Conservation (phyloP, 2,888 invertebrate species). For the Girardia tigrina region DNA sequence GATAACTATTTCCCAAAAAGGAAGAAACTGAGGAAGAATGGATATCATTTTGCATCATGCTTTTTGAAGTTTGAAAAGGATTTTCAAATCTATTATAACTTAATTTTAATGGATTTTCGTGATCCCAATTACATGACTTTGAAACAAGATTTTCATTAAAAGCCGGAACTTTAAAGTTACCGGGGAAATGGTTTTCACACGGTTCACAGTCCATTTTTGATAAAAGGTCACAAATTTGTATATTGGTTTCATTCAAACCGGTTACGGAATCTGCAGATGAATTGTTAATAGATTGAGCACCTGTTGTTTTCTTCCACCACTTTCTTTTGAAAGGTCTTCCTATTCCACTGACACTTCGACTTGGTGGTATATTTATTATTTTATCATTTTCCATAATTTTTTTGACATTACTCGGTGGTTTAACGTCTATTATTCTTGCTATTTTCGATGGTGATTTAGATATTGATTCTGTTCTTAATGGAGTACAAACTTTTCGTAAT, state of each 20-base stretch:
- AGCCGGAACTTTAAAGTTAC: background rate
- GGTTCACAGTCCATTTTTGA: constrained; percentile 14
- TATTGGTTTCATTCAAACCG: background rate
- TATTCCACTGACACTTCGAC: background rate
- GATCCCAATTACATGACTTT: background rate
- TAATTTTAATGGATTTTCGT: background rate
- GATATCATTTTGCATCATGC: background rate
- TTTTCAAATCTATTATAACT: background rate
- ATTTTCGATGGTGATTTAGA: background rate
- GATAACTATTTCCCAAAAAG: background rate
- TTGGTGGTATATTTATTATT: background rate
- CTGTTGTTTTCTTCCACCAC: constrained; percentile 12
- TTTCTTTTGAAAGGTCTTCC: background rate
- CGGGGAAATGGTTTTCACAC: background rate
- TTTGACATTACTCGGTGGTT: background rate
- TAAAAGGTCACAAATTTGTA: background rate
- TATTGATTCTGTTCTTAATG: background rate
- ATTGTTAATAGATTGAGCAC: constrained; percentile 4
- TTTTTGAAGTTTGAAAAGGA: background rate
- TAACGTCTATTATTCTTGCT: background rate
- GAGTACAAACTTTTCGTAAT: background rate
- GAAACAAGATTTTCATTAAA: background rate
- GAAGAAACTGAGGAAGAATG: background rate
- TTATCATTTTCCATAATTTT: background rate
- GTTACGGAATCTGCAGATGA: background rate